Evolutionary conservation across 2,888 invertebrate species (phyloP).

Genomic region (Cynaeus angustus): DNA sequence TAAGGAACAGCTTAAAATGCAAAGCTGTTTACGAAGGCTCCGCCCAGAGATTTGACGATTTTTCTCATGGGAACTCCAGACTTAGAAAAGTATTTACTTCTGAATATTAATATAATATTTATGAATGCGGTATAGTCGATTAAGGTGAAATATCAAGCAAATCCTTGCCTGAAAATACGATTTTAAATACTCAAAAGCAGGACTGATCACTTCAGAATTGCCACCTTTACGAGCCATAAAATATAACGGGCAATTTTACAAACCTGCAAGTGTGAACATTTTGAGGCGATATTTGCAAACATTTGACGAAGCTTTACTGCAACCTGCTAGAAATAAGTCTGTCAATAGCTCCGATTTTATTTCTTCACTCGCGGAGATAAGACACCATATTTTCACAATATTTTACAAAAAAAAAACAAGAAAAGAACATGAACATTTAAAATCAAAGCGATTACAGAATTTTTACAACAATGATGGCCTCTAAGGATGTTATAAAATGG

Average conservation of each 20-base stretch:
- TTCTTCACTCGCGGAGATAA: too few species aligned
- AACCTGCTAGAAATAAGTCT: neutral
- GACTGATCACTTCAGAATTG: neutral
- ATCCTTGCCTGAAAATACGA: neutral
- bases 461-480: too few species aligned
- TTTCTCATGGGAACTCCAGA: conserved; percentile 25
- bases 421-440: too few species aligned
- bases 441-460: too few species aligned
- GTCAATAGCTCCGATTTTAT: too few species aligned
- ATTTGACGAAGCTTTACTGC: neutral
- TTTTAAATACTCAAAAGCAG: neutral
- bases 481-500: too few species aligned
- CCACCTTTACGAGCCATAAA: neutral
- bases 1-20: conserved; percentile 43
- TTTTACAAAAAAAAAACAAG: too few species aligned
- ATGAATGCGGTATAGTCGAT: too few species aligned
- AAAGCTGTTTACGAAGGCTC: conserved; percentile 37
- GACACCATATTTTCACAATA: too few species aligned
- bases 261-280: neutral
- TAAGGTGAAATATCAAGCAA: too few species aligned
- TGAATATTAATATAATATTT: conserved; percentile 7
- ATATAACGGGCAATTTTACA: neutral
- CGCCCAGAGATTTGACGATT: conserved; percentile 38
- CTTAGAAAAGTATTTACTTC: conserved; percentile 5
- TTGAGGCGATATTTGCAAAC: neutral